A percentile compares a stretch with the other conserved stretches of the same genome.
Evolutionary conservation across 2,888 invertebrate species (phyloP).

Genomic region (Trichogramma dendrolimi): DNA sequence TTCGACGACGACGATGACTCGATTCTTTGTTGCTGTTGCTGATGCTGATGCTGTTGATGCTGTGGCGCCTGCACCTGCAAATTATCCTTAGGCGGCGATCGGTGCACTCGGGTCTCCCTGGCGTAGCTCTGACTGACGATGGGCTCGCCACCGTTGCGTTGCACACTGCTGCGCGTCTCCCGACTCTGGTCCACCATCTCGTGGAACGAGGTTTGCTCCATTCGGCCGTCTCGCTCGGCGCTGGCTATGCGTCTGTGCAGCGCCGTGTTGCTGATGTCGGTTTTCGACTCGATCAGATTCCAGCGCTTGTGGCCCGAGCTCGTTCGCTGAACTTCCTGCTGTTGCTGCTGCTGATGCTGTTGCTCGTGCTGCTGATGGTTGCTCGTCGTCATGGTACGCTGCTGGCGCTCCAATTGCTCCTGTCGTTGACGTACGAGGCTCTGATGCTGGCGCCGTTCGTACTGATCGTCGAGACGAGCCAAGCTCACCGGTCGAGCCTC

Average conservation of each 20-base stretch:
- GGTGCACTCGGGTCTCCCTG: slow-evolving; percentile 60
- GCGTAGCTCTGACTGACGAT: slow-evolving; percentile 56
- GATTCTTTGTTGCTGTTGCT: slow-evolving; percentile 50
- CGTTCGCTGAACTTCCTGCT: slow-evolving; percentile 30
- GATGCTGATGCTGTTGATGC: slow-evolving; percentile 58
- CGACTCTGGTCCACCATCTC: too few relatives aligned
- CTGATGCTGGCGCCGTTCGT: too few relatives aligned
- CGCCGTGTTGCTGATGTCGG: slow-evolving; percentile 72
- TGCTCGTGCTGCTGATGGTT: slow-evolving; percentile 30
- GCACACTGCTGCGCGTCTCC: too few relatives aligned
- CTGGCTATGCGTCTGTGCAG: slow-evolving; percentile 55
- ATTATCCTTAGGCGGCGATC: slow-evolving; percentile 55
- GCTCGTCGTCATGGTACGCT: slow-evolving; percentile 28
- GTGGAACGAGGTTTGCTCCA: too few relatives aligned
- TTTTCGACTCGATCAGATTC: slow-evolving; percentile 66
- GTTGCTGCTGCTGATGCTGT: slow-evolving; percentile 32
- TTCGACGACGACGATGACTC: slow-evolving; percentile 59
- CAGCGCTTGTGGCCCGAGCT: slow-evolving; percentile 63
- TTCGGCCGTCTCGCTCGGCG: slow-evolving; percentile 7
- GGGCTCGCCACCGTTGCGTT: slow-evolving; percentile 58
- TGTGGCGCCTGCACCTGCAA: slow-evolving; percentile 67
- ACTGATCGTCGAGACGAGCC: too few relatives aligned
- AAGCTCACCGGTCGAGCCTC: too few relatives aligned
- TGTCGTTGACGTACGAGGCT: slow-evolving; percentile 39
- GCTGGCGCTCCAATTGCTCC: slow-evolving; percentile 40